Evolutionary conservation across 2,113 vertebrate species (phyloP), one percentile per base, ranked within the genome.

Genomic region (Morone chrysops): DNA sequence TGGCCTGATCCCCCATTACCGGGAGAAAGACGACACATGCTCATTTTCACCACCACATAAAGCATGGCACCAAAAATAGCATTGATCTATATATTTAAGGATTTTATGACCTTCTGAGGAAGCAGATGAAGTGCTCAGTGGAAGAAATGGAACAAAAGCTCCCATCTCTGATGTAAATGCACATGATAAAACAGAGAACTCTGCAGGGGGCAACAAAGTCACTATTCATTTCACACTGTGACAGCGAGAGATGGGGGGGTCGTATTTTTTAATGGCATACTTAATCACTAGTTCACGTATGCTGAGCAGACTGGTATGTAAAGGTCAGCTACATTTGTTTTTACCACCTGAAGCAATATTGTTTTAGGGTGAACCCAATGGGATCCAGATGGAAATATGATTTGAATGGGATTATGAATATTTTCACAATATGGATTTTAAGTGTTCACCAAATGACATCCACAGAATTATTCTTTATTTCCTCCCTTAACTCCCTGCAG

Each of bases 241-340:
- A 70, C 53, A 76, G 45, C 4, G 1, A 18, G 50, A n/a, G 57
- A 68, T 51, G 31, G 31, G 13, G 59, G 22, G 5, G 25, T n/a
- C 0, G 12, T 50, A 17, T 41, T 79, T 57, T 74, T 78, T 73
- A 67, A 73, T 62, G 22, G 45, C 53, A 77, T 31, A 77, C 45
- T 81, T 68, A 61, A 82, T 85, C 68, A 70, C 45, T 75, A 13
- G 57, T 67, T 75, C 45, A 60, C 63, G 31, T 82, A 65, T 50
- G 70, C 51, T 70, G 63, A 70, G 65, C 84, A 82, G 57, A 53
- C 63, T 68, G 54, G 20, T 63, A 16, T 40, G 70, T 48, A 69
- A 70, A 82, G 75, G 75, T 86, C 75, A 70, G 67, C 48, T 68
- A 59, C 22, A 57, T 78, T 56, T 65, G 63, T 74, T 79, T 57